Base-by-base conservation (phyloP, 2,797 vertebrate genomes). In the Rachycentron canadum region DNA sequence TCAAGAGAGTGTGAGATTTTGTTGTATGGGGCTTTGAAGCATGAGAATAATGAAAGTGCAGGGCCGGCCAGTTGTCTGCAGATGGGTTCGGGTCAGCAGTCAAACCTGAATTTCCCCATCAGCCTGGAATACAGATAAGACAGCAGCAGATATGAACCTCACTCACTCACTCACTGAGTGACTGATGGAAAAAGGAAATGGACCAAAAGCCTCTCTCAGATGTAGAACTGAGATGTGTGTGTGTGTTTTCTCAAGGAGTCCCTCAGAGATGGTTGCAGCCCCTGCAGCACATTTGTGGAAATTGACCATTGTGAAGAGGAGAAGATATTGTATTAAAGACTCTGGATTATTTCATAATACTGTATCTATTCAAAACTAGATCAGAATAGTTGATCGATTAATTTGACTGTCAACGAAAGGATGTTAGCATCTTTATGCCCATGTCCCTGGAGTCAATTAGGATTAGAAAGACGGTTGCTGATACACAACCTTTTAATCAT, bases 41-140 rank as follows among this genome's bases (percentile, higher is more conserved):
- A 65, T 73, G 85, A 65, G 85, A 69, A 74, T 86, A 86, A 91
- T 82, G 79, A 81, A 79, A 87, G 84, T 43, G 25, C 66, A 23
- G 32, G 49, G 59, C 68, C n/a, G 78, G 80, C 78, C 69, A n/a
- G 69, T 30, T 77, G 80, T 86, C 67, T 84, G 86, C n/a, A 86
- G 86, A 91, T 88, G 88, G 86, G 87, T 73, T 87, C 62, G 73
- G 90, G 91, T 92, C 90, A 90, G 88, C 91, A 91, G 90, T 91
- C 90, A 86, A 94, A 95, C 91, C 91, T 91, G 88, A 91, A 91
- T 92, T 93, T 89, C 83, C 76, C 91, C 89, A 92, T 95, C 93
- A 93, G 82, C 58, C 84, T 61, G 76, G 91, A 92, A 95, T 94
- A 92, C 90, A 93, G 93, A 95, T 94, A 94, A 95, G 91, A 86